These are phyloP conservation scores for Cyphomyrus discorhynchus DNA, from an alignment of 2,113 vertebrate genomes.

Conservation along the genomic window DNA sequence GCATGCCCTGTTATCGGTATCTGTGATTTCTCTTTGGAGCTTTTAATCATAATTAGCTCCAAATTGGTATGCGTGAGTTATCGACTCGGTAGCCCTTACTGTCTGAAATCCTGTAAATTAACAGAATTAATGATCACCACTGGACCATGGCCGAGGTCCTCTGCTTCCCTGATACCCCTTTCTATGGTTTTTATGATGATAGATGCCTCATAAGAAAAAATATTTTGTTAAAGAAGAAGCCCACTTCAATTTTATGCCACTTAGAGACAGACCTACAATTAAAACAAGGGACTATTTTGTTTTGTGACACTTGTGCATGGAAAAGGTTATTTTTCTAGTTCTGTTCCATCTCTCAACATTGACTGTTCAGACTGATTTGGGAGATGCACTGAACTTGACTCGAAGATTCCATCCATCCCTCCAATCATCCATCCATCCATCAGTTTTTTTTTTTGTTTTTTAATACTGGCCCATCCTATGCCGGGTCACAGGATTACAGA, in stretches of 20 bases:
- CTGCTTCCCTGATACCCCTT: not conserved
- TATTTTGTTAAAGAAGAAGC: not conserved
- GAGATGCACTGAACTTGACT: not conserved
- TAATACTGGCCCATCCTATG: not conserved
- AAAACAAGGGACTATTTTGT: not conserved
- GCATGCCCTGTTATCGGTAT: not conserved
- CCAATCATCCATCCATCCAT: not conserved
- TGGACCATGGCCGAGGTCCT: not conserved
- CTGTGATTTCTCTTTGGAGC: not conserved
- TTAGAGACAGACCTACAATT: not conserved
- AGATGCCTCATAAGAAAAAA: not conserved
- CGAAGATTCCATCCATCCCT: not conserved
- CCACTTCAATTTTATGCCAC: not conserved
- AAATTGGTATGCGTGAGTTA: not conserved
- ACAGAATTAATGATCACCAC: not conserved
- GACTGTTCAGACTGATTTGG: not conserved
- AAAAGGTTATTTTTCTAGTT: not conserved
- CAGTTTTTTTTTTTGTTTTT: not conserved
- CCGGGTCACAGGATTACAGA: not conserved
- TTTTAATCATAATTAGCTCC: not conserved
- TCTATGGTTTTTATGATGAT: not conserved
- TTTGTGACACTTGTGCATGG: not conserved
- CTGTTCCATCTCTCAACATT: not conserved
- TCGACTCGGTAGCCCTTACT: not conserved
- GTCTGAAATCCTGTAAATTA: not conserved